phyloP scores from a whole-genome alignment of 1,140 invertebrate genomes.

The Glossosoma conforme region DNA sequence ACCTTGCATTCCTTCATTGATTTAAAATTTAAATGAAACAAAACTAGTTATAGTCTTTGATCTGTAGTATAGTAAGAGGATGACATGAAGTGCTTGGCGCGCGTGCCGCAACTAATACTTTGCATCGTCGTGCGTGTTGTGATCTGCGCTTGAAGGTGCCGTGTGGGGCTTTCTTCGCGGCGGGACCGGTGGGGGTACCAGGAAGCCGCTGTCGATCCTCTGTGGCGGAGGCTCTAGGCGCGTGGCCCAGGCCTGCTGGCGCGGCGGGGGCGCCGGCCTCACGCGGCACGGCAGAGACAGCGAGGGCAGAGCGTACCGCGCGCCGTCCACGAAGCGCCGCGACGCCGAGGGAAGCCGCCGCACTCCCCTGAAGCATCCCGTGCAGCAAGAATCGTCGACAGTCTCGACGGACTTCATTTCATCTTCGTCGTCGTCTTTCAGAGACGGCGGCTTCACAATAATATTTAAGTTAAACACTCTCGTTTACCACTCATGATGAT shows the following conservation, averaged over 20 bases:
- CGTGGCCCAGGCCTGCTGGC: slow-evolving; percentile 17
- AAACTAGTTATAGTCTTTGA: too few species aligned
- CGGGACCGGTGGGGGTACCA: too few species aligned
- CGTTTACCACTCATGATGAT: too few species aligned
- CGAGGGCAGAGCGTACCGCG: slow-evolving; percentile 27
- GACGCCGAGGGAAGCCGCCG: slow-evolving; percentile 17
- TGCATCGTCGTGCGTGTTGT: too few species aligned
- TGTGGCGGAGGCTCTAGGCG: slow-evolving; percentile 20
- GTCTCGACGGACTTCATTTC: slow-evolving; percentile 5
- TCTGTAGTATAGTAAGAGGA: too few species aligned
- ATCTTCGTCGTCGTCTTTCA: slow-evolving; percentile 17
- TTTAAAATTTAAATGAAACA: too few species aligned
- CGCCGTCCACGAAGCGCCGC: slow-evolving; percentile 18
- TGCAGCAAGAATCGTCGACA: slow-evolving; percentile 5
- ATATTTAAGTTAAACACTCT: too few species aligned
- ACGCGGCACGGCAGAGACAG: slow-evolving; percentile 20
- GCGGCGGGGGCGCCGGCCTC: not conserved
- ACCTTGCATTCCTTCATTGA: too few species aligned
- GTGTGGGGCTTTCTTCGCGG: too few species aligned
- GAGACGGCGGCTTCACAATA: slow-evolving; percentile 20
- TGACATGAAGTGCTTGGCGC: too few species aligned
- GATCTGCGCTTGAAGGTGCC: too few species aligned
- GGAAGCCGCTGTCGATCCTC: slow-evolving; percentile 27
- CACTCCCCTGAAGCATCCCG: slow-evolving; percentile 17
- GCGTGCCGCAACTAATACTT: too few species aligned